These are phyloP conservation scores for Drosophila parthenogenetica DNA, from an alignment of 2,888 invertebrate species.

Conservation along the genomic window DNA sequence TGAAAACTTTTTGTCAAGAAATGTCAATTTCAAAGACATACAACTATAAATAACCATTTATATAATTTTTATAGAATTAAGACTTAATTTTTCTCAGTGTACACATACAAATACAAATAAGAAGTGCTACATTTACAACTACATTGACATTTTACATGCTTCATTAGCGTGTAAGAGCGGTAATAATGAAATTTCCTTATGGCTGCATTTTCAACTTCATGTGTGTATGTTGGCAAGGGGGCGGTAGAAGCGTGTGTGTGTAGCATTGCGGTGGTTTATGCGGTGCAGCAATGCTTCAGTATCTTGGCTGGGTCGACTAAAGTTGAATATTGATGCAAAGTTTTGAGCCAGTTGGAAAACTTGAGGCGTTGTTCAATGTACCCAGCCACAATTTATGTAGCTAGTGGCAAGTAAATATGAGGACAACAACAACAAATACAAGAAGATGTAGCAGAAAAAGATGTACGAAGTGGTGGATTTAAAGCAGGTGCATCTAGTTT, in stretches of 20 bases:
- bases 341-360: slow-evolving; percentile 66
- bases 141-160: slow-evolving; percentile 82
- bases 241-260: not conserved
- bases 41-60: too few relatives aligned
- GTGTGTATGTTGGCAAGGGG: not conserved
- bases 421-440: slow-evolving; percentile 6
- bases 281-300: not conserved
- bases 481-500: slow-evolving; percentile 56
- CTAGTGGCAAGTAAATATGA: slow-evolving; percentile 50
- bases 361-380: slow-evolving; percentile 62
- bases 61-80: too few relatives aligned
- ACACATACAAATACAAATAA: slow-evolving; percentile 5
- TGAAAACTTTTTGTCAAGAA: too few relatives aligned
- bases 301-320: slow-evolving; percentile 12
- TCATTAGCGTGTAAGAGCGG: slow-evolving; percentile 82
- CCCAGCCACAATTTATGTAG: slow-evolving; percentile 71
- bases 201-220: slow-evolving; percentile 69
- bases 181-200: slow-evolving; percentile 82
- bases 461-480: slow-evolving; percentile 17
- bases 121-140: slow-evolving; percentile 49
- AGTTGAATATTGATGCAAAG: slow-evolving; percentile 71
- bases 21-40: too few relatives aligned
- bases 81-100: not conserved
- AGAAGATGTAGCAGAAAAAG: not conserved
- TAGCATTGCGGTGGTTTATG: not conserved